Percentiles rank a stretch among this genome's conserved stretches.
Conservation (phyloP, 2,888 invertebrate species). For the Dasysyrphus tricinctus region DNA sequence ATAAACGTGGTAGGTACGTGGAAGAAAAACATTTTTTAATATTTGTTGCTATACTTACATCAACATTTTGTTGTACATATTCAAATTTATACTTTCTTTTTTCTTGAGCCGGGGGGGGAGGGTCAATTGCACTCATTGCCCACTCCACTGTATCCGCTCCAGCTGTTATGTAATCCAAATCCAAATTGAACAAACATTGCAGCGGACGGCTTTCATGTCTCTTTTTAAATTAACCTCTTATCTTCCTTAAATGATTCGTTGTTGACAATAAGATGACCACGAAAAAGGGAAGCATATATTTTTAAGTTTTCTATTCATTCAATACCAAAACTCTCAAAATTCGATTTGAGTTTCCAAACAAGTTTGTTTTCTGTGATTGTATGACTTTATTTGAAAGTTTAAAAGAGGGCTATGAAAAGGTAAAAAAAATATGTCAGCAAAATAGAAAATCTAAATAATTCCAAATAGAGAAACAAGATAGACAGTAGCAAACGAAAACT, state of each 20-base stretch:
- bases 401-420: not conserved
- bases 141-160: too few relatives aligned
- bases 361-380: constrained; percentile 4
- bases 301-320: not conserved
- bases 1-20: too few relatives aligned
- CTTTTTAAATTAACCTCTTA: too few relatives aligned
- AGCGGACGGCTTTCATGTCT: too few relatives aligned
- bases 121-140: too few relatives aligned
- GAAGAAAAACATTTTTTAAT: too few relatives aligned
- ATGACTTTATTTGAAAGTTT: not conserved
- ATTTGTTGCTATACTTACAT: too few relatives aligned
- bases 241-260: not conserved
- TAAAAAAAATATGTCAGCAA: not conserved
- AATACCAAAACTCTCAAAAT: not conserved
- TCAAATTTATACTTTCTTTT: too few relatives aligned
- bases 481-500: not conserved
- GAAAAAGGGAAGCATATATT: not conserved
- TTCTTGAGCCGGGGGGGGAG: too few relatives aligned
- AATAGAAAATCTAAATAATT: constrained; percentile 13
- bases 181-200: too few relatives aligned
- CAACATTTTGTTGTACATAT: too few relatives aligned
- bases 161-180: too few relatives aligned
- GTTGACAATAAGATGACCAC: not conserved
- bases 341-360: not conserved
- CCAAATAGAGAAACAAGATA: not conserved